Evolutionary conservation across 2,888 invertebrate genomes (phyloP), one percentile per base, ranked within the genome.

Genomic region (Macrophya alboannulata): DNA sequence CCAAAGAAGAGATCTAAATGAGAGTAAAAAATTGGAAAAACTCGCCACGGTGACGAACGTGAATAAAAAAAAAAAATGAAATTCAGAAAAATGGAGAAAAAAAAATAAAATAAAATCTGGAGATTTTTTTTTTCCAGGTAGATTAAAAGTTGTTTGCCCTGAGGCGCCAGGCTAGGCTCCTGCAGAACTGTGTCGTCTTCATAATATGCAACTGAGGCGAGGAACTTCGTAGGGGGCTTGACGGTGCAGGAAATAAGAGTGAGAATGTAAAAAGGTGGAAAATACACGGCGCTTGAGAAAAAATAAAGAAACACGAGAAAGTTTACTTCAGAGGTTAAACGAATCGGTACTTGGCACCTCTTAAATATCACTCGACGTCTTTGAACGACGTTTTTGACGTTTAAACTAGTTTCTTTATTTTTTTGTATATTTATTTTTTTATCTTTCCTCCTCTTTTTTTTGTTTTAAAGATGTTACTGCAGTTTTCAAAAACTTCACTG

Each of bases 121-220:
- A 79, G 48, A 68, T 76, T 84, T 48, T 76, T 21, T 68, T 68
- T 68, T 25, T 45, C 21, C 48, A n/a, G 10, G 65, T 74, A 85
- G 85, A 85, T 85, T 85, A 85, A 85, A 85, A 85, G 59, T 77
- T 65, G 59, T 79, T 62, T 40, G 62, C 77, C 85, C 77, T 10
- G 85, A 43, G 79, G 77, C 59, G 84, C 76, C 68, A 31, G 74
- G 6, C 10, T 31, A 31, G 79, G 31, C 79, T 59, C 21, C 79
- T 79, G 59, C 25, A 65, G 85, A 65, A 85, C 83, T 85, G 68
- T 79, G 85, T 74, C 85, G 85, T 85, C 79, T 79, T 83, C 51
- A 48, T 68, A 83, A 83, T 68, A 83, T 83, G 83, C 83, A 68
- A 71, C 59, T 81, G 81, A 59, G 62, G 31, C 81, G 81, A 81